A percentile compares a stretch with the other conserved stretches of the same genome.
Conservation (phyloP, 53 echinoderm and acorn worm species). For the Luidia sarsii region DNA sequence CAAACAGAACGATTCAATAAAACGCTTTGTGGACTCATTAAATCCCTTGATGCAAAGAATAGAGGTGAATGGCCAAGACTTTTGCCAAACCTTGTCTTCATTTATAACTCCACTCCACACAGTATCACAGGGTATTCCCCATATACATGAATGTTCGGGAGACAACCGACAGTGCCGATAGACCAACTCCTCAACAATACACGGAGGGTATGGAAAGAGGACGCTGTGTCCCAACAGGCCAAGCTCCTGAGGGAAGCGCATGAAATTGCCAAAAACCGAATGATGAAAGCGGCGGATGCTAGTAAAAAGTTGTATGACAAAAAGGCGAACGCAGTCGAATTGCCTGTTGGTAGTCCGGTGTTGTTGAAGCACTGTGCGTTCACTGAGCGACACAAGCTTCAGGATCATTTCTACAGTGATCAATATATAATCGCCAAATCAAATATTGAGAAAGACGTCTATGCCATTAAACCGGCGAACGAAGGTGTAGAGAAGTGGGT, state of each 20-base stretch:
- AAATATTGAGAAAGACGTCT: not conserved
- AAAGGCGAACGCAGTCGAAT: not conserved
- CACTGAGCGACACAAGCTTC: conserved; percentile 33
- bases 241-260: not conserved
- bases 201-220: conserved; percentile 2
- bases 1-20: conserved; percentile 36
- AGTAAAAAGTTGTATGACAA: conserved; percentile 25
- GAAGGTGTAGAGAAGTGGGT: conserved; percentile 15
- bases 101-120: conserved; percentile 48
- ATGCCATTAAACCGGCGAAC: not conserved
- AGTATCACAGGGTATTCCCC: conserved; percentile 14
- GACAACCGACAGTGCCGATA: not conserved
- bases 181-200: conserved; percentile 14
- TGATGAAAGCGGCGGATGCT: not conserved
- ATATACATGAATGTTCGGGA: conserved; percentile 21
- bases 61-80: conserved; percentile 46
- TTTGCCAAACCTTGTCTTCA: conserved; percentile 17
- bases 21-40: conserved; percentile 49
- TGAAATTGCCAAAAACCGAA: not conserved
- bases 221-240: conserved; percentile 1
- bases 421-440: conserved; percentile 3
- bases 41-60: conserved; percentile 5
- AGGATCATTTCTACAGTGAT: conserved; percentile 15
- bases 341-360: conserved; percentile 22
- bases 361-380: conserved; percentile 38